Evolutionary conservation across 2,888 invertebrate genomes (phyloP).

Genomic region (Drosophila acutilabella): DNA sequence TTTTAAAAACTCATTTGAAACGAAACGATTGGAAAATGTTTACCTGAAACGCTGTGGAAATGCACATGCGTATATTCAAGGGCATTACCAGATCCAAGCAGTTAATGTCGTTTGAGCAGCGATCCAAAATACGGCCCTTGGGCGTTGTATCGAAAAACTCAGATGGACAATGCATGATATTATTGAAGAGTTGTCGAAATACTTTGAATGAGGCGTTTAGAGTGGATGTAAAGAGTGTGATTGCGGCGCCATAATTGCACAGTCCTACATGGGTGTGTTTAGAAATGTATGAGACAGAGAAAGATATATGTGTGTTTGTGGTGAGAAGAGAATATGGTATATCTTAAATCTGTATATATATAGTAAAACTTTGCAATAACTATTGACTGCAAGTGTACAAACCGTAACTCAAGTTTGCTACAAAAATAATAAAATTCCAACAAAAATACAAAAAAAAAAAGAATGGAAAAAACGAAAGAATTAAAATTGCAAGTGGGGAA

Average conservation of each 20-base stretch:
- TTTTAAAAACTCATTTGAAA: too few relatives aligned
- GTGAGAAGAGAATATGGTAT: slow-evolving; percentile 6
- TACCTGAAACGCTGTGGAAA: slow-evolving; percentile 84
- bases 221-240: slow-evolving; percentile 80
- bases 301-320: slow-evolving; percentile 10
- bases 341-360: slow-evolving; percentile 47
- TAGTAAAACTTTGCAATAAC: slow-evolving; percentile 10
- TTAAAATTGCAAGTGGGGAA: slow-evolving; percentile 29
- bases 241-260: slow-evolving; percentile 82
- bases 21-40: slow-evolving; percentile 21
- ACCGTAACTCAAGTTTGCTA: slow-evolving; percentile 61
- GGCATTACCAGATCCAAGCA: slow-evolving; percentile 87
- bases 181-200: slow-evolving; percentile 85
- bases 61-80: slow-evolving; percentile 81
- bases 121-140: slow-evolving; percentile 88
- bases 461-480: slow-evolving; percentile 34
- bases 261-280: slow-evolving; percentile 63
- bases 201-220: slow-evolving; percentile 80
- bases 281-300: slow-evolving; percentile 16
- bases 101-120: slow-evolving; percentile 88
- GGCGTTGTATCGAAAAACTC: slow-evolving; percentile 89
- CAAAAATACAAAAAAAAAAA: slow-evolving; percentile 38
- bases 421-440: slow-evolving; percentile 18
- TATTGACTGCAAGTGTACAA: slow-evolving; percentile 62
- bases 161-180: slow-evolving; percentile 87